phyloP scores from a whole-genome alignment of 2,888 invertebrate species.

The Pandemis cinnamomeana region DNA sequence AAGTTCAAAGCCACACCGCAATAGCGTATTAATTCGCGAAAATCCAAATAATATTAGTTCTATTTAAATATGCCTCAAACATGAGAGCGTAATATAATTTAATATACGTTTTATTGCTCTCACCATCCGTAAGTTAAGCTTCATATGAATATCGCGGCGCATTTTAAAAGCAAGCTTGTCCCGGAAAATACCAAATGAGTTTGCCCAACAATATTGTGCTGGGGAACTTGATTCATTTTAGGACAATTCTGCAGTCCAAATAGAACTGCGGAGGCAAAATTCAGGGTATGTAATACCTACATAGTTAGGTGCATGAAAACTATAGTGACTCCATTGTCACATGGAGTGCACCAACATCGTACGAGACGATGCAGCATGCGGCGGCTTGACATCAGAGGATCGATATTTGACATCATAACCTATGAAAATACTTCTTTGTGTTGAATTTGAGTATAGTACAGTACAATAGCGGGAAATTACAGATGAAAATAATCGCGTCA shows the following conservation, averaged over 20 bases:
- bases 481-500: no score
- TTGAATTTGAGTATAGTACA: no score
- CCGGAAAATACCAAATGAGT: slow-evolving; percentile 10
- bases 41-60: neutral
- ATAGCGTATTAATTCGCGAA: neutral
- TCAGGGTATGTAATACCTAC: slow-evolving; percentile 7
- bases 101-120: no score
- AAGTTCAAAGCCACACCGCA: slow-evolving; percentile 22
- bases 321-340: neutral
- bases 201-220: slow-evolving; percentile 7
- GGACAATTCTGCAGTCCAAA: slow-evolving; percentile 14
- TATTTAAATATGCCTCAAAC: no score
- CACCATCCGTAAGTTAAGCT: neutral
- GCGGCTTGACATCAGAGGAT: no score
- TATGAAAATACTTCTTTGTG: no score
- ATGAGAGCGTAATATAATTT: no score
- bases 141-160: neutral
- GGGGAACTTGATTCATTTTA: neutral
- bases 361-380: no score
- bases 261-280: slow-evolving; percentile 9
- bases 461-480: no score
- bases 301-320: neutral
- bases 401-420: no score
- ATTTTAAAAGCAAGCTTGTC: neutral
- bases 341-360: no score